Conservation (phyloP, 2,888 invertebrate species). For the Acleris laterana region DNA sequence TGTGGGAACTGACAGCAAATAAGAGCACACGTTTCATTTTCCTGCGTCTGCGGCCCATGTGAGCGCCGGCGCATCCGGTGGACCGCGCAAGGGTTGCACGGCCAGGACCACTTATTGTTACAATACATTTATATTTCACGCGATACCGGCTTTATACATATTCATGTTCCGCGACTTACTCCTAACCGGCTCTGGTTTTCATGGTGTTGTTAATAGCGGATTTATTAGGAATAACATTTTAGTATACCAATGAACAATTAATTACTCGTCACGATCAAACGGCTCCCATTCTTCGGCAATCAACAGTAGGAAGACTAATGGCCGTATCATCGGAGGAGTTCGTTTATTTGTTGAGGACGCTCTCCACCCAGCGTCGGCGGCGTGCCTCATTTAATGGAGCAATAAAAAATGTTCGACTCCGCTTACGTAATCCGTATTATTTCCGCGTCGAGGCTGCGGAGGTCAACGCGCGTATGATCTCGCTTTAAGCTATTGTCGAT, state of each 20-base stretch:
- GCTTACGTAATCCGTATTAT: conserved; percentile 82
- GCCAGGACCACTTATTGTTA: conserved; percentile 30
- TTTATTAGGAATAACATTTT: conserved; percentile 4
- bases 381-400: conserved; percentile 82
- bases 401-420: conserved; percentile 83
- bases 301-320: conserved; percentile 66
- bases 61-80: conserved; percentile 75
- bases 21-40: conserved; percentile 69
- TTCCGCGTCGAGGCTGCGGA: conserved; percentile 76
- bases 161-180: no score
- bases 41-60: conserved; percentile 77
- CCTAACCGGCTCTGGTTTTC: no score
- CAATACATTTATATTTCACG: conserved; percentile 5
- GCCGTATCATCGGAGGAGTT: conserved; percentile 65
- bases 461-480: conserved; percentile 72
- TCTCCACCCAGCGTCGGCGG: conserved; percentile 74
- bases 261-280: conserved; percentile 50
- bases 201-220: background rate
- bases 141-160: no score
- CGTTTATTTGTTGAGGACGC: conserved; percentile 68
- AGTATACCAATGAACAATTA: conserved; percentile 32
- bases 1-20: conserved; percentile 71
- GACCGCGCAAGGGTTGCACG: conserved; percentile 55
- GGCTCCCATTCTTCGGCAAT: conserved; percentile 60
- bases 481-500: conserved; percentile 40